Evolutionary conservation across 2,888 invertebrate genomes (phyloP), one percentile per base, ranked within the genome.

Genomic region (Meiosimyza decipiens): DNA sequence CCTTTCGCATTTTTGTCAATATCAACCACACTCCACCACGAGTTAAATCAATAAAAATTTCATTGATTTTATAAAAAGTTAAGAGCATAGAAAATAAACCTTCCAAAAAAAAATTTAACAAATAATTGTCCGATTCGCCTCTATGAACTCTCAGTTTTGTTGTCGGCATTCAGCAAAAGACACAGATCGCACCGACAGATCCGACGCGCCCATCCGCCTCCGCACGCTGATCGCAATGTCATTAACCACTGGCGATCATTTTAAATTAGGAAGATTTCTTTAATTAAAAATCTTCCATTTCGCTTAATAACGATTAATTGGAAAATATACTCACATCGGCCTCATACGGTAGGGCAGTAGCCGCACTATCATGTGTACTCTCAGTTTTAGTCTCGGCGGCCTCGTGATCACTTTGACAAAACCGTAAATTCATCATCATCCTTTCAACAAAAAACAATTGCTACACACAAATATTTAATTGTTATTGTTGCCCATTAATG

Each of bases 201-300:
- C 47, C 9, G 22, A 51, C 7, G 16, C 47, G 47, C 54, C 33
- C 47, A 47, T 49, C 28, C 55, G 15, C 28, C 47, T 47, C 54
- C 71, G 54, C 50, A 40, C 40, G 9, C 50, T 50, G 59, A 73
- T 71, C 71, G 70, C 74, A 73, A 73, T 70, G 68, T 73, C 70
- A 73, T 75, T 75, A 55, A 74, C 65, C 75, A 71, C 66, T 71
- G 74, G 71, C 74, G 74, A 76, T 77, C 73, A 75, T 76, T 76
- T 74, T 74, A 73, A 77, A 76, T 75, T 77, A 75, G 75, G 75
- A 77, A 75, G 75, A 76, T 77, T 78, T 79, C 65, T 75, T 79
- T 69, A 77, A 76, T 77, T 76, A 66, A 76, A 76, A 76, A 79
- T 77, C 75, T 76, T 76, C 74, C 73, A 74, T 72, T 74, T 70